These are phyloP conservation scores for Diacarnus erythraeanus DNA, from an alignment of 37 sponge, comb jelly and placozoan species.

Conservation along the genomic window DNA sequence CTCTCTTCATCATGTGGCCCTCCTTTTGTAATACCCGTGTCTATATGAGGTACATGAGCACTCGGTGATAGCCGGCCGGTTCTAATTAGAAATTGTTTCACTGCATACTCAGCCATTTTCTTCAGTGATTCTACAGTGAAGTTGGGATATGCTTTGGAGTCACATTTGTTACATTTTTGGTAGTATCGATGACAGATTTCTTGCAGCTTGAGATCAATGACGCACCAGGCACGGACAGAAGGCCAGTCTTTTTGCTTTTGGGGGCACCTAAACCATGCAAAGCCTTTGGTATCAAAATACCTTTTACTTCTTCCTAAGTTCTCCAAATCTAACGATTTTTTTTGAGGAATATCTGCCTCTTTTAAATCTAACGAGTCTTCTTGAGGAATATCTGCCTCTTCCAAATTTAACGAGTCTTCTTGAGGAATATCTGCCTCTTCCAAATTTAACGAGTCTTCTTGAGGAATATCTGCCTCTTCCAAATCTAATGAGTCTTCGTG, in stretches of 20 bases:
- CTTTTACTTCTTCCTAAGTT: slow-evolving; percentile 7
- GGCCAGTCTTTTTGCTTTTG: not conserved
- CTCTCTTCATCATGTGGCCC: slow-evolving; percentile 51
- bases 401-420: not conserved
- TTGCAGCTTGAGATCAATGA: not conserved
- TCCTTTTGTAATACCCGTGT: too few relatives aligned
- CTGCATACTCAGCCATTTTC: not conserved
- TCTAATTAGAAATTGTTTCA: not conserved
- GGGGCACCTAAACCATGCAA: not conserved
- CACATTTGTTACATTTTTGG: not conserved
- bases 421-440: not conserved
- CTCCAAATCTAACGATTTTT: not conserved
- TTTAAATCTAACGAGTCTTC: not conserved
- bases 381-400: not conserved
- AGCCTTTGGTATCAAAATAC: slow-evolving; percentile 1
- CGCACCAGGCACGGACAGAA: not conserved
- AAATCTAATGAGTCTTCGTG: not conserved
- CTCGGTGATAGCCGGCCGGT: not conserved
- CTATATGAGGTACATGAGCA: too few relatives aligned
- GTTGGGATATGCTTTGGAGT: not conserved
- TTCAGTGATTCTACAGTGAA: not conserved
- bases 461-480: not conserved
- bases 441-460: not conserved
- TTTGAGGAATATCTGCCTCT: too few relatives aligned
- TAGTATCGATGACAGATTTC: not conserved